Percentiles rank a stretch among this genome's conserved stretches.
Conservation (phyloP, 2,888 invertebrate species). For the Coenonympha arcania region DNA sequence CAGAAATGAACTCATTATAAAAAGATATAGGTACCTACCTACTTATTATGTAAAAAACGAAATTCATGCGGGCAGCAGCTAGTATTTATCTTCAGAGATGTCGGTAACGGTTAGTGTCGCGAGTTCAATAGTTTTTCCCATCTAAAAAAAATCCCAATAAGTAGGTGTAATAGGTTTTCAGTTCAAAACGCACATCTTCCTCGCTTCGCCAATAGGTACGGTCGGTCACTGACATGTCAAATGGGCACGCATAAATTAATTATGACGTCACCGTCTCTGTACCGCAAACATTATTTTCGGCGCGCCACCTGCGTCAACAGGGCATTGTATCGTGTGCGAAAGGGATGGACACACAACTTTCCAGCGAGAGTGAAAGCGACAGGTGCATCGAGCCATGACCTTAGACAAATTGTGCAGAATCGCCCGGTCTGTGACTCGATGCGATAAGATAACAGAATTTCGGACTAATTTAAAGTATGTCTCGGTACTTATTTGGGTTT, state of each 20-base stretch:
- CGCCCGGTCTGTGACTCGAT: conserved; percentile 53
- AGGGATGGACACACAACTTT: conserved; percentile 7
- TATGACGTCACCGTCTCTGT: background rate
- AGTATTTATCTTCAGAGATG: no score
- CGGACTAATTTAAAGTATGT: conserved; percentile 15
- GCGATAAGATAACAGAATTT: conserved; percentile 43
- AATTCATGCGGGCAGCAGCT: no score
- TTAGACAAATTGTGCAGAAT: conserved; percentile 47
- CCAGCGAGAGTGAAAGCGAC: conserved; percentile 30
- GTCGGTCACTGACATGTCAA: no score
- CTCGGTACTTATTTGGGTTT: background rate
- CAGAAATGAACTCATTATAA: no score
- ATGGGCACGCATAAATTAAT: background rate
- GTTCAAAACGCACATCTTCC: no score
- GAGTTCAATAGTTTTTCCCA: no score
- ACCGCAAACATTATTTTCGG: conserved; percentile 10
- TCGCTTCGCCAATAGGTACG: no score
- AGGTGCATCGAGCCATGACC: conserved; percentile 51
- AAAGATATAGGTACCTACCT: no score
- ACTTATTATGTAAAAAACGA: no score
- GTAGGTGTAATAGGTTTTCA: no score
- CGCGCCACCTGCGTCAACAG: conserved; percentile 34
- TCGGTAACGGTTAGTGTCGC: no score
- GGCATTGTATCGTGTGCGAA: conserved; percentile 26
- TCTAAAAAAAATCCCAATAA: no score